phyloP scores from a whole-genome alignment of 1,140 invertebrate species.

The Mactra quadrangularis region DNA sequence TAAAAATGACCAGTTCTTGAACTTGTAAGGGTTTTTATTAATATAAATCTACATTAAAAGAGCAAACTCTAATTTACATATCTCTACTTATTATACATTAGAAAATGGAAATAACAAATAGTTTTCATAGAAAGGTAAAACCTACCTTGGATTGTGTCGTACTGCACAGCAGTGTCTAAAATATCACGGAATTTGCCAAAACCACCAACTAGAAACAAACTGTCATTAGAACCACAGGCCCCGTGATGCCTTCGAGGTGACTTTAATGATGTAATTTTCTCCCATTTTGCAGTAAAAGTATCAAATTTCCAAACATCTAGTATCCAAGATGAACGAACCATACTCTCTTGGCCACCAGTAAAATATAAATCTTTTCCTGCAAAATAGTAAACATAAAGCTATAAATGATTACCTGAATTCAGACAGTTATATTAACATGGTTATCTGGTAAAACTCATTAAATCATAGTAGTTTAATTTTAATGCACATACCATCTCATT shows the following conservation, averaged over 20 bases:
- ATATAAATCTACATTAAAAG: neutral
- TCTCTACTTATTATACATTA: neutral
- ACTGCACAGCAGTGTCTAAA: conserved; percentile 30
- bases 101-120: neutral
- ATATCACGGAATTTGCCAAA: conserved; percentile 52
- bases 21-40: neutral
- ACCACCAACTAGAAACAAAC: conserved; percentile 48
- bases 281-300: conserved; percentile 36
- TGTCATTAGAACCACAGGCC: conserved; percentile 25
- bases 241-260: conserved; percentile 45
- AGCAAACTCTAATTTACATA: neutral
- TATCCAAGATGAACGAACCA: conserved; percentile 19
- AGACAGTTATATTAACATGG: neutral
- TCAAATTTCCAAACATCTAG: conserved; percentile 52
- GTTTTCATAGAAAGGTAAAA: neutral
- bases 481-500: no score
- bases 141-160: conserved; percentile 39
- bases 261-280: conserved; percentile 5
- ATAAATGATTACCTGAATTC: conserved; percentile 4
- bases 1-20: neutral
- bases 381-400: neutral
- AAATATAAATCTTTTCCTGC: conserved; percentile 48
- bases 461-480: neutral
- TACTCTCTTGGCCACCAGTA: conserved; percentile 25
- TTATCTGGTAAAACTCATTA: neutral